These are phyloP conservation scores for Pachydiplax longipennis DNA, from an alignment of 2,888 invertebrate genomes.

Conservation along the genomic window DNA sequence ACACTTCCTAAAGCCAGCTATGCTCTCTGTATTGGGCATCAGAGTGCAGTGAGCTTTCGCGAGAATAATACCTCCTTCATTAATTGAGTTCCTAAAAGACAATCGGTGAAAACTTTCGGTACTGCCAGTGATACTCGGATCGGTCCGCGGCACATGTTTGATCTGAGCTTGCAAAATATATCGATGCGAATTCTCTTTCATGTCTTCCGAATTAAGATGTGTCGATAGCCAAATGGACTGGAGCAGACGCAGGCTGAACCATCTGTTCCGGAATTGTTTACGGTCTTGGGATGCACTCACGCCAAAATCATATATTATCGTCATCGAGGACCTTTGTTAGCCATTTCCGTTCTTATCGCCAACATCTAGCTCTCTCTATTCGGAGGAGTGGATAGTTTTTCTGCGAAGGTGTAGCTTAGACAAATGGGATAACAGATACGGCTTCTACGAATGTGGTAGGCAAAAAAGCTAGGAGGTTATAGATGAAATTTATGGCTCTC, in stretches of 20 bases:
- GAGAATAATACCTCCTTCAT: not conserved
- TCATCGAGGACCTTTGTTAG: not conserved
- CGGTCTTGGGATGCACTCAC: not conserved
- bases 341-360: not conserved
- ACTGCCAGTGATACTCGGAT: not conserved
- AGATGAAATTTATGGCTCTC: not conserved
- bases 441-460: not conserved
- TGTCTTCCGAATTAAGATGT: not conserved
- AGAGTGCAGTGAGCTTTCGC: too few species aligned
- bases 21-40: too few species aligned
- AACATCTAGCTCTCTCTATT: not conserved
- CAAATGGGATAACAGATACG: not conserved
- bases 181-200: not conserved
- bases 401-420: not conserved
- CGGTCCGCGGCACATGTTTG: not conserved
- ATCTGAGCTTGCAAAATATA: not conserved
- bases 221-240: not conserved
- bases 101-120: not conserved
- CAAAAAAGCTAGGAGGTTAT: not conserved
- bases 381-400: not conserved
- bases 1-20: too few species aligned
- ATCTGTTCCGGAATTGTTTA: not conserved
- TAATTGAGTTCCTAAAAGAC: not conserved
- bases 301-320: not conserved
- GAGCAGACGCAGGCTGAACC: not conserved